Percentiles rank a stretch among this genome's conserved stretches.
Conservation (phyloP, 1,140 invertebrate species). For the Drosophila nikananu region DNA sequence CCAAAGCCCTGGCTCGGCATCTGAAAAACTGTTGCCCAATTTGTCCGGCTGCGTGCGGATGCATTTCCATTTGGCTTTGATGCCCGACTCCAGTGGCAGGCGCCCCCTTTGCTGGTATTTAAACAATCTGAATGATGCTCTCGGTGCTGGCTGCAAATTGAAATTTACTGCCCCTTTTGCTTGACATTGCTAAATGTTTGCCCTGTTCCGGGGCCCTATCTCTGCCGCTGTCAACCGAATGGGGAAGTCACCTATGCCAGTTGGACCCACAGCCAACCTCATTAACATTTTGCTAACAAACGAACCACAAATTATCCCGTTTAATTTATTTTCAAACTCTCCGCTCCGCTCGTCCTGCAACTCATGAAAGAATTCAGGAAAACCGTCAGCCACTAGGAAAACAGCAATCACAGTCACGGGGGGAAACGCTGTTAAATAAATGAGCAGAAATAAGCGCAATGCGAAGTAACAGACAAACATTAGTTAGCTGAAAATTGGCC, state of each 20-base stretch:
- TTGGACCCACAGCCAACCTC: constrained; percentile 22
- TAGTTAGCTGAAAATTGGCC: constrained; percentile 69
- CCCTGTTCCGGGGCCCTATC: constrained; percentile 22
- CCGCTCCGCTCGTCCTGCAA: constrained; percentile 1
- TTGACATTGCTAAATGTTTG: constrained; percentile 49
- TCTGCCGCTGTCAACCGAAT: constrained; percentile 21
- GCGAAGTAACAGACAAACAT: constrained; percentile 63
- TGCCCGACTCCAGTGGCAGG: constrained; percentile 1
- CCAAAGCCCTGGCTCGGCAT: constrained; percentile 1
- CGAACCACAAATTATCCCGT: constrained; percentile 68
- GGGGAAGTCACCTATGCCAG: constrained; percentile 22
- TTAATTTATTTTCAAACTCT: constrained; percentile 56
- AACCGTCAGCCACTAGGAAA: constrained; percentile 26
- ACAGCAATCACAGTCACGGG: constrained; percentile 33
- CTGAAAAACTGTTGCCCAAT: constrained; percentile 66
- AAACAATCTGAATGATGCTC: constrained; percentile 58
- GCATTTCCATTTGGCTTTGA: constrained; percentile 38
- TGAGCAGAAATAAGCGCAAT: constrained; percentile 56
- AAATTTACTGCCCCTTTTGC: constrained; percentile 54
- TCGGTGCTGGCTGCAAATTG: constrained; percentile 55
- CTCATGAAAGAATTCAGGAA: constrained; percentile 17
- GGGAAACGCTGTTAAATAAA: constrained; percentile 60
- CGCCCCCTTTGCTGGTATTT: constrained; percentile 50
- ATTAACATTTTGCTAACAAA: constrained; percentile 64
- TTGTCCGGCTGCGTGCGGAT: constrained; percentile 49